These are phyloP conservation scores for Liasis olivaceus DNA, from an alignment of 2,797 vertebrate genomes.

Conservation along the genomic window DNA sequence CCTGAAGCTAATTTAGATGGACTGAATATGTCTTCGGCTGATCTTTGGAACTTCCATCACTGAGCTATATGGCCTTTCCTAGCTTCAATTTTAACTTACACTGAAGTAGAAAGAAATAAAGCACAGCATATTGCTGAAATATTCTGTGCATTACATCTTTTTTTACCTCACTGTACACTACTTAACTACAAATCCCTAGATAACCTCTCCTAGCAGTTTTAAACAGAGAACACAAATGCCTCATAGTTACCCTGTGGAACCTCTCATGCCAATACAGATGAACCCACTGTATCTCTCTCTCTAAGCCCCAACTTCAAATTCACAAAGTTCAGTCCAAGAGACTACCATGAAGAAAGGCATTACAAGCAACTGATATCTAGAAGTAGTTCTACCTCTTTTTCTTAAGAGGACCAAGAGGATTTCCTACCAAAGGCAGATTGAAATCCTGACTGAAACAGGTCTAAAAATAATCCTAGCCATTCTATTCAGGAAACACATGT, in stretches of 20 bases:
- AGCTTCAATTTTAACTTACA: conserved; percentile 25
- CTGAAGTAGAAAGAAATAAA: not conserved
- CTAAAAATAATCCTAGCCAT: not conserved
- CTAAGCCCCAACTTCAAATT: not conserved
- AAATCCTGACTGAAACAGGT: not conserved
- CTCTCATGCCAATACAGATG: not conserved
- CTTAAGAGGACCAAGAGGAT: not conserved
- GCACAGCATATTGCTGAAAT: not conserved
- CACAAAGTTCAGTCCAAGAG: not conserved
- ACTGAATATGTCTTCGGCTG: not conserved
- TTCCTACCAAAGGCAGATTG: not conserved
- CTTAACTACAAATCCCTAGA: not conserved
- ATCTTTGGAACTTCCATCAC: not conserved
- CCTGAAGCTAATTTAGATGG: not conserved
- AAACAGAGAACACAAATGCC: not conserved
- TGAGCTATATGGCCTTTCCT: not conserved
- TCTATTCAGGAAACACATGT: not conserved
- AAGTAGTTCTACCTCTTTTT: not conserved
- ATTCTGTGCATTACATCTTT: not conserved
- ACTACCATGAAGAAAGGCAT: not conserved
- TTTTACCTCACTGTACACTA: not conserved
- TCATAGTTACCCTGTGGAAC: not conserved
- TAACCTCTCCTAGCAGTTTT: not conserved
- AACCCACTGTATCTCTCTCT: not conserved
- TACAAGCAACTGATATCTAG: not conserved